phyloP scores from a whole-genome alignment of 2,888 invertebrate genomes.

The Microplitis manilae region DNA sequence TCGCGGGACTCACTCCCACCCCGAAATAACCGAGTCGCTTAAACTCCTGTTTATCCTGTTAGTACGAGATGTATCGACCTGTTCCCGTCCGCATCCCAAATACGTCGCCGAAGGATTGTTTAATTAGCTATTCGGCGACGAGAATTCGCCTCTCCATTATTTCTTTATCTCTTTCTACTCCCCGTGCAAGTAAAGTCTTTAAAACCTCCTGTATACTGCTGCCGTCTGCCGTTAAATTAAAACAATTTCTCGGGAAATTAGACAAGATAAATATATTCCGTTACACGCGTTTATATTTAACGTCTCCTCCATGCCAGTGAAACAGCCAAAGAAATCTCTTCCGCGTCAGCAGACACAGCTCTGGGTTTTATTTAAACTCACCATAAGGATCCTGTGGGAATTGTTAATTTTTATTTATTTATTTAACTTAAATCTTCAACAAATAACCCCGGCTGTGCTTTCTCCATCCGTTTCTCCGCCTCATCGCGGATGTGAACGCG shows the following conservation, averaged over 20 bases:
- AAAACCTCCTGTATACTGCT: neutral
- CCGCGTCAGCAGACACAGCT: too few species aligned
- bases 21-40: constrained; percentile 22
- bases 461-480: constrained; percentile 50
- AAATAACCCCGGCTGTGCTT: constrained; percentile 40
- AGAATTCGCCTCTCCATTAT: constrained; percentile 43
- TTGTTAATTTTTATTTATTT: constrained; percentile 61
- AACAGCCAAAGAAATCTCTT: too few species aligned
- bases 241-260: neutral
- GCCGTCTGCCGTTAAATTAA: constrained; percentile 2
- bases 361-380: neutral
- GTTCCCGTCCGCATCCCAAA: constrained; percentile 64
- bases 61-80: constrained; percentile 71
- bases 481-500: constrained; percentile 63
- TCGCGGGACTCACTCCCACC: constrained; percentile 32
- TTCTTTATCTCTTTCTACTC: constrained; percentile 30
- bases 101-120: constrained; percentile 67
- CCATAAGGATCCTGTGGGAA: constrained; percentile 64
- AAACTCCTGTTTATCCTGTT: constrained; percentile 71
- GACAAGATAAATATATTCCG: neutral
- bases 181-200: neutral
- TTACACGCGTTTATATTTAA: neutral
- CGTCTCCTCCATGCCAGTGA: neutral
- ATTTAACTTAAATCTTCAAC: constrained; percentile 30
- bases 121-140: constrained; percentile 65